Base-by-base conservation (phyloP, 2,888 invertebrate species). In the Eupithecia insigniata region DNA sequence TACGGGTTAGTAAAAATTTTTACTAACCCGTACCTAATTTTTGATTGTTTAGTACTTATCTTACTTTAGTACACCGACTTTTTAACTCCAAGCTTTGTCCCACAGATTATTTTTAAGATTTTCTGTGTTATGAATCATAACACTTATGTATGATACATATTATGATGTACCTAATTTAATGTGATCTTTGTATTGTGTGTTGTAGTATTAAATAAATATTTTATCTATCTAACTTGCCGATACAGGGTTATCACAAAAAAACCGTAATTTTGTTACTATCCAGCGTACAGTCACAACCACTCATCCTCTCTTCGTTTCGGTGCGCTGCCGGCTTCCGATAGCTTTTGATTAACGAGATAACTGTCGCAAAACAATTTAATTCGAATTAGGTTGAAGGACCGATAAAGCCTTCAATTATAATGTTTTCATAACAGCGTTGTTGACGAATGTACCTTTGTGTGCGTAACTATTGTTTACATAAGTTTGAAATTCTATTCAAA, bases 291-390 rank as follows among this genome's bases (percentile, higher is more conserved):
- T 72, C 12, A 70, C 70, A 62, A 39, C 51, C 46, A 51, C 66
- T 71, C 14, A 7, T 55, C 28, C 28, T 67, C 28, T 64, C 55
- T 66, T 71, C 65, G 70, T 70, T 74, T 79, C 74, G 74, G 75
- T 68, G 43, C 73, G 64, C 30, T 62, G 34, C 66, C 69, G 71
- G 61, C 71, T 71, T 71, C 70, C 74, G 77, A 76, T 83, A 84
- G 81, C 83, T 76, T 68, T 76, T 79, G 81, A 86, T 86, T 83
- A 83, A 79, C 69, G 61, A 69, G 86, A 85, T 86, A 86, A 83
- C 70, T 82, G 82, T 81, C 83, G 83, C 79, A 80, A 78, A 79
- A 76, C 74, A 80, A 80, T 80, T 79, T 76, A 75, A 77, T 55
- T 75, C 74, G 72, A 76, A 77, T 78, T 77, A 77, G 65, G 67